Percentiles rank a stretch among this genome's conserved stretches.
Conservation (phyloP, 2,888 invertebrate species). For the Pollenia griseotomentosa region DNA sequence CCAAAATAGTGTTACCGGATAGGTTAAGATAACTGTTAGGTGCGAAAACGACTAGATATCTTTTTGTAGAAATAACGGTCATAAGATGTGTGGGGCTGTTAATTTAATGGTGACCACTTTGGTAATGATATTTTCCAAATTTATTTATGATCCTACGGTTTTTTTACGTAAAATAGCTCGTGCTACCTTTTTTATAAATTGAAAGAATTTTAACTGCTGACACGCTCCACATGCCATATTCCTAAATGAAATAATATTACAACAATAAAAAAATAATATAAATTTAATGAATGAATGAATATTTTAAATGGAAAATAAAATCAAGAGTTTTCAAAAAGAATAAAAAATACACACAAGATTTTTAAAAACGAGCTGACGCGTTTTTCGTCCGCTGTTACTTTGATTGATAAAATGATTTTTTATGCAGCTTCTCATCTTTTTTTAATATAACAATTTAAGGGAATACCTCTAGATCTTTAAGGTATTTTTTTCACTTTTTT, state of each 20-base stretch:
- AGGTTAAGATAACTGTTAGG: too few relatives aligned
- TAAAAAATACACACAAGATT: conserved; percentile 17
- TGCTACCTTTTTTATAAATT: conserved; percentile 32
- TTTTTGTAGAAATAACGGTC: too few relatives aligned
- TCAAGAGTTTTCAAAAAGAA: conserved; percentile 40
- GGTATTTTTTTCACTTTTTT: conserved; percentile 44
- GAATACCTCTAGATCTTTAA: conserved; percentile 41
- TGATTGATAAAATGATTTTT: conserved; percentile 28
- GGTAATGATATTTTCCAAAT: not conserved
- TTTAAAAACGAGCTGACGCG: conserved; percentile 54
- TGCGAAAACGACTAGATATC: too few relatives aligned
- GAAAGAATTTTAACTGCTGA: conserved; percentile 20
- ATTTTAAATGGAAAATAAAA: conserved; percentile 44
- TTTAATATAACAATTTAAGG: conserved; percentile 18
- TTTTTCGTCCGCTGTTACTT: conserved; percentile 62
- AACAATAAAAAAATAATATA: not conserved
- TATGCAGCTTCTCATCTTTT: conserved; percentile 45
- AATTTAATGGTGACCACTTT: too few relatives aligned
- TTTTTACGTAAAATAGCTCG: conserved; percentile 45
- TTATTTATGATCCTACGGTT: too few relatives aligned
- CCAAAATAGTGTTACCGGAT: too few relatives aligned
- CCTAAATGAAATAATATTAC: not conserved
- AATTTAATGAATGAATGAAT: conserved; percentile 20
- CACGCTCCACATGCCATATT: conserved; percentile 54
- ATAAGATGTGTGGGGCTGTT: too few relatives aligned